Percentiles rank a stretch among this genome's conserved stretches.
Evolutionary conservation across 2,113 vertebrate genomes (phyloP).

Genomic region (Speoplatyrhinus poulsoni): DNA sequence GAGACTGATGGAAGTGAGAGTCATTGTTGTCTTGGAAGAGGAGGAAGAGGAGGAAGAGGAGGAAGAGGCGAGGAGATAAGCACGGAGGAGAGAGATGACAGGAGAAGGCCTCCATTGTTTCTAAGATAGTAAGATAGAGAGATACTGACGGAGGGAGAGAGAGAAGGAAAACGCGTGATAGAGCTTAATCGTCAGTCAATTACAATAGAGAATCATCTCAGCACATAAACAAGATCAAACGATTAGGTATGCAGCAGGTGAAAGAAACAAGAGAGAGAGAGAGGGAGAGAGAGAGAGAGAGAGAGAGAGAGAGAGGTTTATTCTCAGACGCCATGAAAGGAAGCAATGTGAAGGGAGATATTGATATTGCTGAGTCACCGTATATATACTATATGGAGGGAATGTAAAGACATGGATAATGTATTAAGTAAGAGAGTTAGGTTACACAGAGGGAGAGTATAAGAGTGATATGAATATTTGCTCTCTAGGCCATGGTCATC

Average conservation of each 20-base stretch:
- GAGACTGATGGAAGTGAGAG: slow-evolving; percentile 51
- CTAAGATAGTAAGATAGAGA: neutral
- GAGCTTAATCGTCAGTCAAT: too few species aligned
- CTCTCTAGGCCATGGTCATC: slow-evolving; percentile 1
- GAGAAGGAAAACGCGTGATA: neutral
- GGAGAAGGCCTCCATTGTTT: slow-evolving; percentile 7
- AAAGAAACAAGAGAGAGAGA: slow-evolving; percentile 6
- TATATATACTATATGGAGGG: neutral
- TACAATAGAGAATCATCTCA: too few species aligned
- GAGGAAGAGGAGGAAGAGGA: slow-evolving; percentile 37
- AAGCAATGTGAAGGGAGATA: neutral
- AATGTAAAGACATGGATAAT: too few species aligned
- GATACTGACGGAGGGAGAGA: slow-evolving; percentile 16
- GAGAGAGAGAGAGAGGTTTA: neutral
- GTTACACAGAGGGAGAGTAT: slow-evolving; percentile 6
- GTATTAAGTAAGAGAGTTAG: too few species aligned
- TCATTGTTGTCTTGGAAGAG: slow-evolving; percentile 51
- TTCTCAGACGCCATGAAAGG: neutral
- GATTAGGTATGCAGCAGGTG: neutral
- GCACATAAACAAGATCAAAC: too few species aligned
- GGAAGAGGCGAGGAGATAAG: slow-evolving; percentile 41
- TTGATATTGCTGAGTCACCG: neutral
- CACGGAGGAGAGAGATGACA: slow-evolving; percentile 22
- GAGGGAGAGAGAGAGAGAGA: neutral
- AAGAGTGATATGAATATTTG: slow-evolving; percentile 28